Base-by-base conservation (phyloP, 1,140 invertebrate species). In the Tetramorium simillimum region DNA sequence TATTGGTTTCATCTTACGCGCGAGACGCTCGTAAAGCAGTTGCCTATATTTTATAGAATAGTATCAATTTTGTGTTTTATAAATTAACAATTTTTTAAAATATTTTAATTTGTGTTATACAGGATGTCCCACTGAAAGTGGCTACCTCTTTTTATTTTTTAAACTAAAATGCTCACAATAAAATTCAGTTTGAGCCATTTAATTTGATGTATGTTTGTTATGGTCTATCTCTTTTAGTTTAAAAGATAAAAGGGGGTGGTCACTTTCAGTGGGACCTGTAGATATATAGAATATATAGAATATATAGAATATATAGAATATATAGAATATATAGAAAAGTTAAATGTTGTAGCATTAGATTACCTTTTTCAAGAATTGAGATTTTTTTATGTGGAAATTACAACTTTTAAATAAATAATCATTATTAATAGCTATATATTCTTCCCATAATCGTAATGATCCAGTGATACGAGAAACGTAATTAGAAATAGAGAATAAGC, bases 41-140 rank as follows among this genome's bases (percentile, higher is more conserved):
- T 33, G 7, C 0, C 16, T 46, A 2, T 6, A 58, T 58, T 63
- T 77, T 78, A 63, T 24, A 33, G 40, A n/a, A 69, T 69, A 46
- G 53, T 33, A 12, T 62, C 0, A 1, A 60, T 37, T 14, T 14
- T 63, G 51, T 24, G 4, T 75, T 21, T 56, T 18, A 21, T 78
- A 49, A 28, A 67, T 76, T 53, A 53, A 67, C 28, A 2, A 49
- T 69, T 77, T 58, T 33, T 33, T 12, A 24, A 43, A 60, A 76
- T n/a, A 4, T 9, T 33, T 3, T 37, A 28, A n/a, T 28, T 58
- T 58, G 33, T 40, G 4, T 56, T 37, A n/a, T 58, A 9, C 33
- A 33, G 33, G 4, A 0, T 33, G 33, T 33, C 3, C 3, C 33
- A 33, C 33, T 33, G 33, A 33, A 33, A 33, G 33, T 33, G 33